A percentile compares a stretch with the other conserved stretches of the same genome.
Evolutionary conservation across 2,888 invertebrate genomes (phyloP).

Genomic region (Chrysolina oricalcia): DNA sequence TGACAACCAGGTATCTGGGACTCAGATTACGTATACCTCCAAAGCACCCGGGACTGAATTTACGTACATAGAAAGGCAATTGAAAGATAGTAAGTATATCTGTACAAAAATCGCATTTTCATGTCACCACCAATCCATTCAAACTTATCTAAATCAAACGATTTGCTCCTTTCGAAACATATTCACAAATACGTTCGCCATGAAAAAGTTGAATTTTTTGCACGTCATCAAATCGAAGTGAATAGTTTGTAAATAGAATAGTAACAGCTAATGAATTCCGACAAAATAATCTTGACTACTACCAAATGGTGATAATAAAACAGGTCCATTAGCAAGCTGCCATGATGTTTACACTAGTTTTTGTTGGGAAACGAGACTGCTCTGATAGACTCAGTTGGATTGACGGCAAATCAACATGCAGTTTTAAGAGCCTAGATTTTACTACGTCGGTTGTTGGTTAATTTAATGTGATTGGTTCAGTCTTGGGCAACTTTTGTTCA

Average conservation of each 20-base stretch:
- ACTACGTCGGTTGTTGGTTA: neutral
- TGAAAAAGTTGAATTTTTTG: neutral
- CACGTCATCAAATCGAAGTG: neutral
- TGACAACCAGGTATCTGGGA: no score
- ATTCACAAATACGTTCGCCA: neutral
- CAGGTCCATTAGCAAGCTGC: conserved; percentile 33
- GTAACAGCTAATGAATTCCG: conserved; percentile 19
- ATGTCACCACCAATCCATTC: no score
- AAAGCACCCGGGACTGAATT: no score
- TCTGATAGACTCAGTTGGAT: neutral
- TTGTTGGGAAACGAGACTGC: conserved; percentile 25
- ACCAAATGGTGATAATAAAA: conserved; percentile 34
- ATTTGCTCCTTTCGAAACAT: neutral
- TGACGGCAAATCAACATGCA: conserved; percentile 8
- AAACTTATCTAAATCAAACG: neutral
- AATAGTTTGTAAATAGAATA: conserved; percentile 20
- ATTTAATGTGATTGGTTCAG: neutral
- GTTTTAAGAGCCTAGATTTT: neutral
- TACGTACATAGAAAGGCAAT: no score
- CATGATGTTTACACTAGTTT: conserved; percentile 29
- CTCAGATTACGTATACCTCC: no score
- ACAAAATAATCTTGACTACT: conserved; percentile 17
- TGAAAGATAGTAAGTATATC: no score
- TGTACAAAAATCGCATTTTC: no score
- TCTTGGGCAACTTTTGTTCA: no score